Evolutionary conservation across 2,888 invertebrate species (phyloP).

Genomic region (Synanthedon andrenaeformis): DNA sequence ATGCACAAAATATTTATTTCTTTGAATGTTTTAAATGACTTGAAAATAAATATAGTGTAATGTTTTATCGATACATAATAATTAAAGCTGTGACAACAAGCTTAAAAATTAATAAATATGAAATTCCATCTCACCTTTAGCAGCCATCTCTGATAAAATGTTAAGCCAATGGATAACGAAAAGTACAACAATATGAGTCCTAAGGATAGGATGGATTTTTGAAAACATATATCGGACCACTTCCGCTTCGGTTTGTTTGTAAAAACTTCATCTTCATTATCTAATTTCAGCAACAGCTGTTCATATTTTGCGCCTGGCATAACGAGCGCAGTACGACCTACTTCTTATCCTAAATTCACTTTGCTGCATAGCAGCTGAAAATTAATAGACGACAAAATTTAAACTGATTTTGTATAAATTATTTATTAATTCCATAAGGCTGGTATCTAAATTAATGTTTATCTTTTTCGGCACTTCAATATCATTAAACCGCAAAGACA

Average conservation of each 20-base stretch:
- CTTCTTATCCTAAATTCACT: constrained; percentile 18
- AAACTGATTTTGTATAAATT: too few relatives aligned
- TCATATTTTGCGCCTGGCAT: constrained; percentile 60
- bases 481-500: too few relatives aligned
- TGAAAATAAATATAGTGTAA: too few relatives aligned
- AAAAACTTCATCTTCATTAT: constrained; percentile 48
- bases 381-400: not conserved
- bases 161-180: constrained; percentile 91
- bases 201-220: constrained; percentile 48
- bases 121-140: constrained; percentile 72
- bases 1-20: too few relatives aligned
- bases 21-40: too few relatives aligned
- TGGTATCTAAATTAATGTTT: too few relatives aligned
- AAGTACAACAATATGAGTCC: constrained; percentile 86
- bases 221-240: constrained; percentile 49
- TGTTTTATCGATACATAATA: too few relatives aligned
- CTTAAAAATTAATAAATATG: too few relatives aligned
- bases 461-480: too few relatives aligned
- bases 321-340: constrained; percentile 22
- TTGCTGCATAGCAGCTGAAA: constrained; percentile 38
- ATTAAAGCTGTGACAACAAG: too few relatives aligned
- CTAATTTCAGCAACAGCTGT: constrained; percentile 56
- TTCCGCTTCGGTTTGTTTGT: constrained; percentile 42
- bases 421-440: too few relatives aligned
- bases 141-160: constrained; percentile 96